Base-by-base conservation (phyloP, 1,140 invertebrate species). In the Achatina immaculata region DNA sequence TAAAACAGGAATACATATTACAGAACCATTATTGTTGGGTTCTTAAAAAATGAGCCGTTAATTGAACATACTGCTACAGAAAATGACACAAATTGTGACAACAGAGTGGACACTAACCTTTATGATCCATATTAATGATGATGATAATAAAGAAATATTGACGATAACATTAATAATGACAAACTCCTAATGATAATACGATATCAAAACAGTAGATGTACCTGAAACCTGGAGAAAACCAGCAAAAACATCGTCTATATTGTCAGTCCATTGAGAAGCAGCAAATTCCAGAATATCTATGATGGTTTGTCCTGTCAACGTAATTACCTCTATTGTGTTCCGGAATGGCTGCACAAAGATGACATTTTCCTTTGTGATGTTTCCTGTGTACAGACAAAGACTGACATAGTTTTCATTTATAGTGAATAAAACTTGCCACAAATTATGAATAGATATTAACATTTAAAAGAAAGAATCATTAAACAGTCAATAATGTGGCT, bases 281-380 rank as follows among this genome's bases (percentile, higher is more conserved):
- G 92, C 92, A 83, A 92, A 92, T 86, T 95, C 94, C 43, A 95
- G 90, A 40, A 93, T 93, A 80, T 93, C 90, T 73, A 92, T 84
- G 3, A 96, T 84, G 79, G 94, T 91, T 43, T 91, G 86, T 0
- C 95, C 95, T 4, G 90, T 91, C 42, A 96, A 82, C 82, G 94
- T 93, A 62, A 95, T 93, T 0, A 94, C 91, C 78, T 95, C 94
- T 58, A 95, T 91, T 11, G 92, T 93, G 87, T 95, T 95, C 83
- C 94, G 93, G 81, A 96, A 96, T 0, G 95, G 95, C 21, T 94
- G 91, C 19, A 94, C 93, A 79, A 93, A 93, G 0, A 95, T 86
- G 0, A 95, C 85, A 77, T 94, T 93, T 42, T 93, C 94, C 40
- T 93, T 94, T 21, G 94, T 95, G 19, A 96, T 93, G 73, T 93